These are phyloP conservation scores for Lasioglossum baleicum DNA, from an alignment of 1,140 invertebrate genomes.

Conservation along the genomic window DNA sequence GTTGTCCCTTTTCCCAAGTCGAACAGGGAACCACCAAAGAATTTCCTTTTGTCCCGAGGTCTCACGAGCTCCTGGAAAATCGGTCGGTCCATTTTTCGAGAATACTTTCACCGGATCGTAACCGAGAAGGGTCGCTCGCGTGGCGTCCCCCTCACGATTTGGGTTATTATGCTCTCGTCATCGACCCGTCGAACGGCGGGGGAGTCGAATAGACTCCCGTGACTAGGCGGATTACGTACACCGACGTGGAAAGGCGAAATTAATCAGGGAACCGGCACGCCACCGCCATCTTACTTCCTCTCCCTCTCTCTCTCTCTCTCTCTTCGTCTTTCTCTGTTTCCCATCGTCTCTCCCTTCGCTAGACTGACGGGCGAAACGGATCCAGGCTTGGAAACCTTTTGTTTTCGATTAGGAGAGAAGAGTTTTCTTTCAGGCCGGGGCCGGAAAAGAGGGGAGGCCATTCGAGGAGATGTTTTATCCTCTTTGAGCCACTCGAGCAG, in stretches of 20 bases:
- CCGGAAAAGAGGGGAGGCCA: background rate
- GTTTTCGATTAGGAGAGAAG: constrained; percentile 39
- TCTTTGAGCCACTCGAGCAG: constrained; percentile 8
- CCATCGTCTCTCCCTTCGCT: background rate
- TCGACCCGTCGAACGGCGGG: constrained; percentile 52
- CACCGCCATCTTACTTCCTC: no score
- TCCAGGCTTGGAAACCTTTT: constrained; percentile 30
- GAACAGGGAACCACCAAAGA: constrained; percentile 32
- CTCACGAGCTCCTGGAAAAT: constrained; percentile 31
- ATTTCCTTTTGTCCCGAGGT: constrained; percentile 51
- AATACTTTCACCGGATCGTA: constrained; percentile 17
- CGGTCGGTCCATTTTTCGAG: constrained; percentile 49
- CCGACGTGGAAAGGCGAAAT: constrained; percentile 59
- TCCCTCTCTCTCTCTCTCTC: no score
- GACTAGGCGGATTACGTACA: constrained; percentile 64
- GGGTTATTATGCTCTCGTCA: constrained; percentile 64
- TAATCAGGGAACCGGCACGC: constrained; percentile 54
- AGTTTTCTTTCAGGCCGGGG: constrained; percentile 18
- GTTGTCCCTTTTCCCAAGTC: background rate
- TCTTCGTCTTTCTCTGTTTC: no score
- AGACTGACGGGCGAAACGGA: constrained; percentile 20
- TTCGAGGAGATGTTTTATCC: constrained; percentile 27
- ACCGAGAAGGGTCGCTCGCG: constrained; percentile 21
- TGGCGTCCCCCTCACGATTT: constrained; percentile 45
- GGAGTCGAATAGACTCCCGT: constrained; percentile 58